Evolutionary conservation across 2,888 invertebrate species (phyloP).

Genomic region (Mesopsocus fuscifrons): DNA sequence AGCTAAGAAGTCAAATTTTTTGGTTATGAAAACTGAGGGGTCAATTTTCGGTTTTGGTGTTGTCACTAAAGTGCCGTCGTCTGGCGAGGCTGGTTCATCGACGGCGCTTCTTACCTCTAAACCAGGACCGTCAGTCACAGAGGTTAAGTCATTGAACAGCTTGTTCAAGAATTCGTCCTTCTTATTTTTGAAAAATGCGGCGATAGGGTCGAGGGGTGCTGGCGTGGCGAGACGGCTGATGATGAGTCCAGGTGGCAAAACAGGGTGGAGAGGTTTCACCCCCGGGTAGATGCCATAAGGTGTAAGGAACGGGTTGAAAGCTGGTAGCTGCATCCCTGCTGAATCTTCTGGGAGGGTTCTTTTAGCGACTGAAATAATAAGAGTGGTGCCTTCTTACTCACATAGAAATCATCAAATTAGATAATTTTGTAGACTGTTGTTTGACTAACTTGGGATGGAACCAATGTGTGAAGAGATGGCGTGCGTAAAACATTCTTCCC

Average conservation of each 20-base stretch:
- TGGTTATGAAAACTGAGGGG: constrained; percentile 2
- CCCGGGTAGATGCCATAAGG: constrained; percentile 4
- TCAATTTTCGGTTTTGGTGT: constrained; percentile 1
- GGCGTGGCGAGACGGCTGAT: constrained; percentile 3
- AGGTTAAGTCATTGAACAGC: constrained; percentile 1
- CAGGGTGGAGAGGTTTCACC: neutral
- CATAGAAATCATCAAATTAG: too few species aligned
- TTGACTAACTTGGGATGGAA: too few species aligned
- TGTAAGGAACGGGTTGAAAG: neutral
- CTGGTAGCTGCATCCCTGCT: neutral
- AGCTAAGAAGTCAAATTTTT: constrained; percentile 4
- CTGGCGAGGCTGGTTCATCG: neutral
- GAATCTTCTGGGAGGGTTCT: neutral
- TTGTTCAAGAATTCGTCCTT: constrained; percentile 5
- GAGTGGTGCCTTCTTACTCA: too few species aligned
- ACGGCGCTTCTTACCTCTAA: neutral
- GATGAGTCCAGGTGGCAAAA: neutral
- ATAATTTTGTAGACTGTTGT: too few species aligned
- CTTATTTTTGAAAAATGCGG: constrained; percentile 3
- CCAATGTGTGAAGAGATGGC: too few species aligned
- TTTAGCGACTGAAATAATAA: constrained; percentile 2
- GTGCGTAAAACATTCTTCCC: too few species aligned
- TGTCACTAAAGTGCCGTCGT: neutral
- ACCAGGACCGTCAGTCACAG: neutral
- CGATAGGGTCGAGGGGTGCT: neutral